These are phyloP conservation scores for Melieria picta DNA, from an alignment of 2,888 invertebrate genomes.

Conservation along the genomic window DNA sequence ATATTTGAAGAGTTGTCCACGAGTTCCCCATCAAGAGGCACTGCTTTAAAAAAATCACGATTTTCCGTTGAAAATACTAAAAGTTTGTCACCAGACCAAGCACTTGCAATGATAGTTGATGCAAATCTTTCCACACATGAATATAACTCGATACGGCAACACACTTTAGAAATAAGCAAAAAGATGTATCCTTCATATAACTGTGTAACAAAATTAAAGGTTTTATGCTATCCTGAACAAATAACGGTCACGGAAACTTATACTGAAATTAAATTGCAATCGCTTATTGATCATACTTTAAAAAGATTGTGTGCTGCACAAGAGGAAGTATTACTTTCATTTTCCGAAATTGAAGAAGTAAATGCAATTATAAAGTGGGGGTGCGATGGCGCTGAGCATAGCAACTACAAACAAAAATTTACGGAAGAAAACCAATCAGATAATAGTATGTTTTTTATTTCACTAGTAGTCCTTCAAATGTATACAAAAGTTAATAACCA, in stretches of 20 bases:
- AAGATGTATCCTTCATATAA: too few species aligned
- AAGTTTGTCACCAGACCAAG: constrained; percentile 22
- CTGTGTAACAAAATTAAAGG: too few species aligned
- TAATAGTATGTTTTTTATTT: too few species aligned
- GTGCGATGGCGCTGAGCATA: too few species aligned
- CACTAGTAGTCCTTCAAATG: too few species aligned
- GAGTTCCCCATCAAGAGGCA: too few species aligned
- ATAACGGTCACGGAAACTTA: too few species aligned
- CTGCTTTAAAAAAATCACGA: too few species aligned
- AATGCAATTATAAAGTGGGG: background rate
- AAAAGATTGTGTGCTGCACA: background rate
- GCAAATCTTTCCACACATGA: constrained; percentile 8
- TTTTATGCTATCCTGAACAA: too few species aligned
- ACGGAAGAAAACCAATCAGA: too few species aligned
- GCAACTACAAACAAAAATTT: too few species aligned
- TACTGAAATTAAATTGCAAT: background rate
- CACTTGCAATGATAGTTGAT: constrained; percentile 19
- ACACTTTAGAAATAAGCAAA: background rate
- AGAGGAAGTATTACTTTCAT: constrained; percentile 4
- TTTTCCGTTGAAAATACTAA: background rate
- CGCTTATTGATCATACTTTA: constrained; percentile 1
- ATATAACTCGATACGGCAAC: background rate
- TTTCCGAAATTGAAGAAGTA: constrained; percentile 7
- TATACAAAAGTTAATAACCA: background rate
- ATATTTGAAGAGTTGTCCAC: too few species aligned